These are phyloP conservation scores for Drosophila persimilis DNA, from an alignment of 1,140 invertebrate genomes.

Conservation along the genomic window DNA sequence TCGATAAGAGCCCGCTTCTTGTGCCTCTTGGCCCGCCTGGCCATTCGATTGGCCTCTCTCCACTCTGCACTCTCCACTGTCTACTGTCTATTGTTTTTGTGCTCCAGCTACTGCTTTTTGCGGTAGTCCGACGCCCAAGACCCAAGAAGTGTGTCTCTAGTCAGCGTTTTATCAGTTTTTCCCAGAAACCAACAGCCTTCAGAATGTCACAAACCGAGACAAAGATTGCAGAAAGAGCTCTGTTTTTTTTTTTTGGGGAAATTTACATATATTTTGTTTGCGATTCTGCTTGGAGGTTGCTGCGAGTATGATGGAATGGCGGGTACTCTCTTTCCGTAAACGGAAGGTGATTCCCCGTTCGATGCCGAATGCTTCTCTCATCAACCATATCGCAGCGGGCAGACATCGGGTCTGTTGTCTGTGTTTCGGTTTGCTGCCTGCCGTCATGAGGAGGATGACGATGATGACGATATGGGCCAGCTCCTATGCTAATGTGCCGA, in stretches of 20 bases:
- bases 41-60: neutral
- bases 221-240: conserved; percentile 16
- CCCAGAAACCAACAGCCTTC: conserved; percentile 66
- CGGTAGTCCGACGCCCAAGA: neutral
- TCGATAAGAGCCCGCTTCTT: conserved; percentile 44
- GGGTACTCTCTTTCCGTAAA: conserved; percentile 3
- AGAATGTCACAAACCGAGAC: conserved; percentile 65
- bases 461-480: conserved; percentile 23
- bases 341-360: conserved; percentile 11
- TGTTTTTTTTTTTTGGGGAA: conserved; percentile 4
- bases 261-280: conserved; percentile 24
- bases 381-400: conserved; percentile 36
- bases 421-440: conserved; percentile 60
- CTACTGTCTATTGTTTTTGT: conserved; percentile 23
- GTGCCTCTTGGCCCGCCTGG: neutral
- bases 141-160: conserved; percentile 47
- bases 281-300: conserved; percentile 11
- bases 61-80: conserved; percentile 4
- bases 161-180: conserved; percentile 59
- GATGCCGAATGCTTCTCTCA: conserved; percentile 30
- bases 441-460: conserved; percentile 35
- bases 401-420: conserved; percentile 40
- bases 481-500: conserved; percentile 49
- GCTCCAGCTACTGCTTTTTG: conserved; percentile 20
- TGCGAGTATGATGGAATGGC: too few relatives aligned